Evolutionary conservation across 1,140 invertebrate genomes (phyloP).

Genomic region (Leptopilina clavipes): DNA sequence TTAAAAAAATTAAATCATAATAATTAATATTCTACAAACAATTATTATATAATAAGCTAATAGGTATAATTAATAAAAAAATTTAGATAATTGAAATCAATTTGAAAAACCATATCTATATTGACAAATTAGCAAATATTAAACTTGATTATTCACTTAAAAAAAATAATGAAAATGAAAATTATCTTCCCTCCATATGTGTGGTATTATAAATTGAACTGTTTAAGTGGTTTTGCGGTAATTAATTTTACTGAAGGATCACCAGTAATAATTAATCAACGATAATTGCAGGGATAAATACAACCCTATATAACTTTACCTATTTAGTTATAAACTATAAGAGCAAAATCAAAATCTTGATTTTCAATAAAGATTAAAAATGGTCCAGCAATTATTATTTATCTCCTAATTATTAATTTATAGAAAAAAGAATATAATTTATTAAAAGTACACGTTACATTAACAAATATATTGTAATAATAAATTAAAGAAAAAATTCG

Average conservation of each 20-base stretch:
- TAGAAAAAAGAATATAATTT: no score
- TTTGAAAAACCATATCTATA: no score
- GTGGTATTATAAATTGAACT: neutral
- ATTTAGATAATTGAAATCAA: no score
- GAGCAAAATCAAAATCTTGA: neutral
- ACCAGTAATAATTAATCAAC: neutral
- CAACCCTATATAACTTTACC: neutral
- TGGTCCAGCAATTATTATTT: neutral
- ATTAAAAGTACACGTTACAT: no score
- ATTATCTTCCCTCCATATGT: neutral
- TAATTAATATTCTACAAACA: no score
- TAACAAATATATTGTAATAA: neutral
- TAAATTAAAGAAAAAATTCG: neutral
- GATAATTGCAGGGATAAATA: neutral
- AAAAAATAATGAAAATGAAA: neutral
- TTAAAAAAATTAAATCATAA: no score
- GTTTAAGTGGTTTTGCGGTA: neutral
- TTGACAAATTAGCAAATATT: no score
- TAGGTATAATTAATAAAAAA: no score
- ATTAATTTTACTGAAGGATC: slow-evolving; percentile 8
- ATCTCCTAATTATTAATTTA: neutral
- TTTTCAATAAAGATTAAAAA: neutral
- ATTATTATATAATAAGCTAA: no score
- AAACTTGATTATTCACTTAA: no score
- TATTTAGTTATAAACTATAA: neutral